These are phyloP conservation scores for Pardalotus punctatus DNA, from an alignment of 2,113 vertebrate genomes.

Conservation along the genomic window DNA sequence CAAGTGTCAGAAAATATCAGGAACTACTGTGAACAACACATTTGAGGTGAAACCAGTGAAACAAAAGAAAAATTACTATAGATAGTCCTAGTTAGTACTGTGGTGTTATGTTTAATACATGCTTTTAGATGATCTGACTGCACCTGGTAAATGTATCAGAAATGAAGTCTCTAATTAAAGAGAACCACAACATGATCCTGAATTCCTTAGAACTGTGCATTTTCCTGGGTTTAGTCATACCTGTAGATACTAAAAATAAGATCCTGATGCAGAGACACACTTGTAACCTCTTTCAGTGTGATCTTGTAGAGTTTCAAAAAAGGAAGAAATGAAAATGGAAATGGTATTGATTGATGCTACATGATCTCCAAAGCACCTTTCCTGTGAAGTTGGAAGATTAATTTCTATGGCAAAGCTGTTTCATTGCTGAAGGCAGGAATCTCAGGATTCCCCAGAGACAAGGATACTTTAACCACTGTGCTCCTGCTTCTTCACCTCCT, in stretches of 20 bases:
- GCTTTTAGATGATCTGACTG: not conserved
- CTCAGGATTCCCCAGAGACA: rapidly evolving
- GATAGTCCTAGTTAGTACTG: not conserved
- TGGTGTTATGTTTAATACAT: not conserved
- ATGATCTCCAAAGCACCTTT: not conserved
- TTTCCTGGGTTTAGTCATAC: not conserved
- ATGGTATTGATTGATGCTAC: not conserved
- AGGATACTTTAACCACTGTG: not conserved
- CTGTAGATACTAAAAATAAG: not conserved
- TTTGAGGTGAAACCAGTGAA: not conserved
- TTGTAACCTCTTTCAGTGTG: not conserved
- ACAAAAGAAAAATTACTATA: not conserved
- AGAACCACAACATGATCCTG: rapidly evolving
- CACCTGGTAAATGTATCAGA: not conserved
- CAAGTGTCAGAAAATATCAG: not conserved
- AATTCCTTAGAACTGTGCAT: not conserved
- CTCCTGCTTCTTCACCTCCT: not conserved
- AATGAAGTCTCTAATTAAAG: not conserved
- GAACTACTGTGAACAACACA: not conserved
- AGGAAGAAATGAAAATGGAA: not conserved
- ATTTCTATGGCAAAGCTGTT: not conserved
- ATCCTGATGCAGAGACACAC: not conserved
- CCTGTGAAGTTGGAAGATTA: not conserved
- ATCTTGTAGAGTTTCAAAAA: not conserved
- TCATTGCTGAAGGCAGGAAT: not conserved